Percentiles rank a stretch among this genome's conserved stretches.
Evolutionary conservation across 2,888 invertebrate genomes (phyloP).

Genomic region (Poecilobothrus nobilitatus): DNA sequence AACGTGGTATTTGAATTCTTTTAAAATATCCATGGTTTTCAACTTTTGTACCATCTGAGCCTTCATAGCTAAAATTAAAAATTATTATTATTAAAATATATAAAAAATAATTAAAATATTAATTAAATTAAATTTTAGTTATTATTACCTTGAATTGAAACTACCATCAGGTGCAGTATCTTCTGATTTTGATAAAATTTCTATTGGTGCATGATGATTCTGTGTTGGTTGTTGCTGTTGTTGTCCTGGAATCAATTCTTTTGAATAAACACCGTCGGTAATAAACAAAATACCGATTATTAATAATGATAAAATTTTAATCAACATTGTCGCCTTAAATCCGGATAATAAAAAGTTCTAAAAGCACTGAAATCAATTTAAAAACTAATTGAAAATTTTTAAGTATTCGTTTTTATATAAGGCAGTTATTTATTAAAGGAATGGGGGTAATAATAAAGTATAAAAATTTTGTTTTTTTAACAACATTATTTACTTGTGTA

Average conservation of each 20-base stretch:
- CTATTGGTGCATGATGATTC: slow-evolving; percentile 42
- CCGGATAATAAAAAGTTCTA: background rate
- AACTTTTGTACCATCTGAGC: slow-evolving; percentile 67
- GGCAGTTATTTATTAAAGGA: background rate
- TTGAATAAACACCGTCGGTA: slow-evolving; percentile 28
- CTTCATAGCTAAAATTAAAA: slow-evolving; percentile 55
- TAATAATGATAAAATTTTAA: background rate
- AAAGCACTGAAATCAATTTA: background rate
- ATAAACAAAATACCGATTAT: background rate
- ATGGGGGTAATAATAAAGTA: background rate
- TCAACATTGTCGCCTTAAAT: background rate
- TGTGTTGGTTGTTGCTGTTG: slow-evolving; percentile 41
- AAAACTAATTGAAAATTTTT: background rate
- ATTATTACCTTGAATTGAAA: slow-evolving; percentile 44
- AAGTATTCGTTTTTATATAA: background rate
- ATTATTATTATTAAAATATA: background rate
- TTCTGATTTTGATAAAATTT: slow-evolving; percentile 33
- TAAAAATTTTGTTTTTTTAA: background rate
- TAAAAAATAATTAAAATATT: slow-evolving; percentile 13
- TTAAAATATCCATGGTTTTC: slow-evolving; percentile 65
- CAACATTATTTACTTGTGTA: background rate
- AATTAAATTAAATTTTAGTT: slow-evolving; percentile 9
- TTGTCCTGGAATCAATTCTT: slow-evolving; percentile 18
- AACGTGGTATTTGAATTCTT: slow-evolving; percentile 45
- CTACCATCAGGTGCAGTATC: slow-evolving; percentile 42